These are phyloP conservation scores for Hycleus cichorii DNA, from an alignment of 1,140 invertebrate genomes.

Conservation along the genomic window DNA sequence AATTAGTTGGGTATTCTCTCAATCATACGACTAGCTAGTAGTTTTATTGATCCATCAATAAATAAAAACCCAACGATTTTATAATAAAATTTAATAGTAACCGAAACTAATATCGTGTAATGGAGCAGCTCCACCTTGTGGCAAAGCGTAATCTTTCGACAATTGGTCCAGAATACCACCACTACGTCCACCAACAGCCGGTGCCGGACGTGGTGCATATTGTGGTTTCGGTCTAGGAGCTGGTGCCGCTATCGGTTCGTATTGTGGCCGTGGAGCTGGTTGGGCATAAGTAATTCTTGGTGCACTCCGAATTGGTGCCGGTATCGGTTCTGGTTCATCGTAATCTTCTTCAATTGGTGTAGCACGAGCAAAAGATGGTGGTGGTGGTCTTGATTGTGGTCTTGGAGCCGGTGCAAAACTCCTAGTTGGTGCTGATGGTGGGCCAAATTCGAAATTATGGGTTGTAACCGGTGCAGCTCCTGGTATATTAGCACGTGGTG, in stretches of 20 bases:
- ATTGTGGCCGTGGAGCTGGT: constrained; percentile 25
- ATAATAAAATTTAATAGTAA: constrained; percentile 30
- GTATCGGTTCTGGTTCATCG: constrained; percentile 29
- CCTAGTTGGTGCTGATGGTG: constrained; percentile 27
- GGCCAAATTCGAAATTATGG: constrained; percentile 28
- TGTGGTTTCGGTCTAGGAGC: constrained; percentile 22
- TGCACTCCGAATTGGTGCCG: constrained; percentile 32
- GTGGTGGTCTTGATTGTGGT: constrained; percentile 26
- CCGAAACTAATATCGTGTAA: constrained; percentile 75
- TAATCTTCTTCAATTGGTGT: constrained; percentile 26
- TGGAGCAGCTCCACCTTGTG: constrained; percentile 56
- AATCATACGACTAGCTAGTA: too few species aligned
- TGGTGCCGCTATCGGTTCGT: constrained; percentile 19
- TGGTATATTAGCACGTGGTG: constrained; percentile 39
- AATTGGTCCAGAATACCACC: constrained; percentile 66
- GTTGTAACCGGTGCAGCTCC: constrained; percentile 14
- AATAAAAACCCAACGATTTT: background rate
- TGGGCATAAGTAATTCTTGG: constrained; percentile 34
- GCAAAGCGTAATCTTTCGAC: constrained; percentile 70
- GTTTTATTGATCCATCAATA: background rate
- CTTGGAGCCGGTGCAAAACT: constrained; percentile 29
- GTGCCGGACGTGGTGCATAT: constrained; percentile 29
- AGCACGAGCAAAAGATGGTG: constrained; percentile 17
- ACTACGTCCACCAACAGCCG: constrained; percentile 39
- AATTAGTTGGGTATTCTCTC: too few species aligned